These are phyloP conservation scores for Perca flavescens DNA, from an alignment of 2,113 vertebrate genomes.

Conservation along the genomic window DNA sequence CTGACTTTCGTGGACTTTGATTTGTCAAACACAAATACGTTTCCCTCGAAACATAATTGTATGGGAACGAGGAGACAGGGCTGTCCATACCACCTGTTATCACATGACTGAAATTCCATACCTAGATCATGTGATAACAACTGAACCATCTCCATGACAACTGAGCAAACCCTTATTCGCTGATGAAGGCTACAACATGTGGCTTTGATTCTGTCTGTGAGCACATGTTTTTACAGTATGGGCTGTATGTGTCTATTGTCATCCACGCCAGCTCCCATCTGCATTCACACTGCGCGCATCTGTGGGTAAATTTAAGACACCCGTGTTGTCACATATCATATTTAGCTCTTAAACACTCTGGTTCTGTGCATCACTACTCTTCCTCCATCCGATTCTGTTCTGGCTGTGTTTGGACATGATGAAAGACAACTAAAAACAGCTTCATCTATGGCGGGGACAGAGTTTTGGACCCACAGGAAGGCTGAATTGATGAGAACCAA, in stretches of 20 bases:
- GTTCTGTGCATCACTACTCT: conserved; percentile 25
- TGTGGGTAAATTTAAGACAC: conserved; percentile 12
- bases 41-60: too few species aligned
- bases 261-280: not conserved
- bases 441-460: conserved; percentile 36
- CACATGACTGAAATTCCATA: not conserved
- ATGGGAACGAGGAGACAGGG: too few species aligned
- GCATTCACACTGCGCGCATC: not conserved
- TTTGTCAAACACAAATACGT: too few species aligned
- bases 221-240: not conserved
- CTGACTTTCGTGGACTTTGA: too few species aligned
- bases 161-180: not conserved
- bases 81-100: too few species aligned
- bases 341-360: conserved; percentile 21
- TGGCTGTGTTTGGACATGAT: conserved; percentile 40
- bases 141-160: not conserved
- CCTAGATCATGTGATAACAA: too few species aligned
- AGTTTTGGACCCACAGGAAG: conserved; percentile 61
- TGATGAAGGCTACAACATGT: too few species aligned
- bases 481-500: conserved; percentile 57
- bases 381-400: not conserved
- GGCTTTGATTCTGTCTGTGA: not conserved
- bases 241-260: not conserved
- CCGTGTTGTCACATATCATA: conserved; percentile 45
- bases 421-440: conserved; percentile 65